These are phyloP conservation scores for Agapetus fuscipes DNA, from an alignment of 2,888 invertebrate genomes.

Conservation along the genomic window DNA sequence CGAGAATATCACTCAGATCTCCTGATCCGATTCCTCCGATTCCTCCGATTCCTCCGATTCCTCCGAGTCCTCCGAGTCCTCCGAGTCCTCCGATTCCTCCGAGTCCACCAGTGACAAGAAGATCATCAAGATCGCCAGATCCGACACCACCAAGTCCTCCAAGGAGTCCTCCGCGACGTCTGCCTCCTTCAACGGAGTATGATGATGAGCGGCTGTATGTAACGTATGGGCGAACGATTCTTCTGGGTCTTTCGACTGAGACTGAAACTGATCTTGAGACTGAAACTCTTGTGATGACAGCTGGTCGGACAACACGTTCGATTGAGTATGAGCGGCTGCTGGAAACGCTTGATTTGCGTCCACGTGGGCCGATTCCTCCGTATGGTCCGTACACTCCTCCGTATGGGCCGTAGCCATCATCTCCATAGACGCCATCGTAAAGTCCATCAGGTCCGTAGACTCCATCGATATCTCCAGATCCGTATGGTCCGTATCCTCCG, in stretches of 20 bases:
- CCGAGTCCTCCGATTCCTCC: not conserved
- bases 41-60: not conserved
- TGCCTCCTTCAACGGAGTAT: not conserved
- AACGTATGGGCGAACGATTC: not conserved
- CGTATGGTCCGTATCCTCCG: not conserved
- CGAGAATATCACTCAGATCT: not conserved
- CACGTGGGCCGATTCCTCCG: not conserved
- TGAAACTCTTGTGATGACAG: not conserved
- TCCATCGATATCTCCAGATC: not conserved
- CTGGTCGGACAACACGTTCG: not conserved
- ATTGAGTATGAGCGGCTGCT: not conserved
- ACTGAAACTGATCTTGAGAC: not conserved
- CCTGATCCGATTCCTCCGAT: not conserved
- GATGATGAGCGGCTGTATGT: too few relatives aligned
- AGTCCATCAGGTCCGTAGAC: not conserved
- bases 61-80: not conserved
- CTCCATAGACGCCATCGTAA: not conserved
- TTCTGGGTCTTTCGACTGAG: not conserved
- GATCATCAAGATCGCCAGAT: too few relatives aligned
- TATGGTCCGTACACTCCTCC: not conserved
- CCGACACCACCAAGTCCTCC: not conserved
- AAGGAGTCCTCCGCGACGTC: not conserved
- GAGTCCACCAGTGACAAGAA: too few relatives aligned
- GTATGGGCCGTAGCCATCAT: not conserved
- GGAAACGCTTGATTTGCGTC: not conserved